These are phyloP conservation scores for Idaea straminata DNA, from an alignment of 2,888 invertebrate species.

Conservation along the genomic window DNA sequence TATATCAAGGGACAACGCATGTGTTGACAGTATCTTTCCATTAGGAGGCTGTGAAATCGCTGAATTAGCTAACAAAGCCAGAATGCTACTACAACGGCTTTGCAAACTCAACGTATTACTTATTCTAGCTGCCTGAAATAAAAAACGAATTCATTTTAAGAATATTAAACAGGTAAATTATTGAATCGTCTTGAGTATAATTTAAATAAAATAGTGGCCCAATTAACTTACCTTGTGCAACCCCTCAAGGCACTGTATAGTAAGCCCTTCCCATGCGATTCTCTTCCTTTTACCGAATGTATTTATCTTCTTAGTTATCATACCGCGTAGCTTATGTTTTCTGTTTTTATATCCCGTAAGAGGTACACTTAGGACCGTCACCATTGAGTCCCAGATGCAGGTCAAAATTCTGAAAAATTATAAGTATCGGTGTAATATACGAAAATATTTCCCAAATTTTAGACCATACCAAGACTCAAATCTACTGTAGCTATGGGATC, in stretches of 20 bases:
- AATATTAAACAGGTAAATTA: neutral
- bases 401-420: constrained; percentile 83
- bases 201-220: neutral
- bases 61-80: constrained; percentile 91
- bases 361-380: constrained; percentile 91
- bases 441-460: neutral
- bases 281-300: constrained; percentile 69
- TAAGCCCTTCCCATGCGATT: constrained; percentile 84
- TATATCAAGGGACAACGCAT: constrained; percentile 95
- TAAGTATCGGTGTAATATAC: neutral
- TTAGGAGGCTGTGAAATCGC: constrained; percentile 91
- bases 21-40: constrained; percentile 90
- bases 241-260: constrained; percentile 92
- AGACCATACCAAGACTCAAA: neutral
- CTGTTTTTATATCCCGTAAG: constrained; percentile 78
- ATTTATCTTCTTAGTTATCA: constrained; percentile 81
- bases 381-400: constrained; percentile 95
- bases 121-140: constrained; percentile 88
- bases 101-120: constrained; percentile 94
- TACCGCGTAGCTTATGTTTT: constrained; percentile 65
- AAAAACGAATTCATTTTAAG: constrained; percentile 1
- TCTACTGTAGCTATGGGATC: too few relatives aligned
- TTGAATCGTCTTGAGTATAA: neutral
- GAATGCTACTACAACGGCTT: constrained; percentile 93
- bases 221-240: constrained; percentile 85